Conservation (phyloP, 2,113 vertebrate genomes). For the Pungitius pungitius region DNA sequence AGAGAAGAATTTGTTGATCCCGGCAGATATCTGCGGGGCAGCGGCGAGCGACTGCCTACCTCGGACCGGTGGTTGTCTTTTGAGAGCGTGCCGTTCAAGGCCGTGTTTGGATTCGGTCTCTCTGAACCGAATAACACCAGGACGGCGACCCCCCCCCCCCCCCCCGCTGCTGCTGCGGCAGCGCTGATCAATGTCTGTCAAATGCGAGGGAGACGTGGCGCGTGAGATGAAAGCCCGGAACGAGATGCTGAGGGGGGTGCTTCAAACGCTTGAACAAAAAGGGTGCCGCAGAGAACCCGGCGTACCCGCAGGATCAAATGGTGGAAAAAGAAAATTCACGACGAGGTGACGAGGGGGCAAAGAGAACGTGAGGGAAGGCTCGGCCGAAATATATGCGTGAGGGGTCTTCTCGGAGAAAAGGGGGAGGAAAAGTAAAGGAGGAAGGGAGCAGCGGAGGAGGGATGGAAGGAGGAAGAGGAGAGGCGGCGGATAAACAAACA, state of each 20-base stretch:
- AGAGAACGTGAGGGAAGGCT: constrained; percentile 18
- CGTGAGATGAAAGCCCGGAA: constrained; percentile 60
- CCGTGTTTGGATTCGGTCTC: constrained; percentile 59
- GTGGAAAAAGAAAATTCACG: constrained; percentile 29
- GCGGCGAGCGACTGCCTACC: constrained; percentile 49
- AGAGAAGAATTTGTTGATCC: constrained; percentile 84
- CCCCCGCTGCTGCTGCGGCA: not conserved
- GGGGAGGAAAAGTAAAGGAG: constrained; percentile 34
- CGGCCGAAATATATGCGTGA: no score
- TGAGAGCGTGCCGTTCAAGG: constrained; percentile 52
- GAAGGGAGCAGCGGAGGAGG: constrained; percentile 32
- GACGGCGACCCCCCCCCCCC: constrained; percentile 27
- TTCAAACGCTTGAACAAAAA: constrained; percentile 25
- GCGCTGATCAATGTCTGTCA: constrained; percentile 61
- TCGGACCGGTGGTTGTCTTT: constrained; percentile 50
- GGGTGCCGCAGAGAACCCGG: constrained; percentile 24
- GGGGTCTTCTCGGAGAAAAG: constrained; percentile 31
- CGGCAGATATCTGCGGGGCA: constrained; percentile 83
- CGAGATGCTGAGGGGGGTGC: constrained; percentile 39
- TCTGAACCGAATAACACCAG: constrained; percentile 49
- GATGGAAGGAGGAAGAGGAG: constrained; percentile 56
- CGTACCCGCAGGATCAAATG: constrained; percentile 34
- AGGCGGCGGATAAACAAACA: constrained; percentile 71
- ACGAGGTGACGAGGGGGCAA: constrained; percentile 10
- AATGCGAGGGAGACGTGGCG: constrained; percentile 57